phyloP scores from a whole-genome alignment of 2,797 vertebrate species.

The Smutsia gigantea region DNA sequence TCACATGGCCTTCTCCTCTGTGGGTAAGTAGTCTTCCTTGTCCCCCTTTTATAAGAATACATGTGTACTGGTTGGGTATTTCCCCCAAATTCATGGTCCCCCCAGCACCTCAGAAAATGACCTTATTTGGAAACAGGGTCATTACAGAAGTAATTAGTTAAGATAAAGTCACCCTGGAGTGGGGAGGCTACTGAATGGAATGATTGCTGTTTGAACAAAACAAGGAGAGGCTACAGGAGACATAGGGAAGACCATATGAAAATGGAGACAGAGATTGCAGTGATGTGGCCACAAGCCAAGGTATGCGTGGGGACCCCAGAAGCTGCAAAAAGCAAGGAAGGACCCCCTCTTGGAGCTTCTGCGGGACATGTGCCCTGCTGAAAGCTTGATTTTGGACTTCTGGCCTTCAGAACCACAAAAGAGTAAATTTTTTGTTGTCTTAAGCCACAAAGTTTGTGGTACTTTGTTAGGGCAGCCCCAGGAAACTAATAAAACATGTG shows the following conservation, averaged over 20 bases:
- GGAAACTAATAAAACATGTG: background rate
- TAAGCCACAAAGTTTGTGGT: background rate
- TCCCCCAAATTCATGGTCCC: background rate
- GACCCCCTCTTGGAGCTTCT: background rate
- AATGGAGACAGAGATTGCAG: background rate
- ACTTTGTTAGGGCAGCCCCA: background rate
- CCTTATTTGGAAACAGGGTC: background rate
- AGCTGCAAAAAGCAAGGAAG: background rate
- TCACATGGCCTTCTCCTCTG: background rate
- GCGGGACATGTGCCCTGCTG: background rate
- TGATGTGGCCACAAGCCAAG: background rate
- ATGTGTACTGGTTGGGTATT: background rate
- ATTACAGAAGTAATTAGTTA: background rate
- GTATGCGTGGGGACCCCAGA: background rate
- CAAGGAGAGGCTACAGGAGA: background rate
- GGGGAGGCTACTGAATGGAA: background rate
- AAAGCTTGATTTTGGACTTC: background rate
- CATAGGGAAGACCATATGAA: background rate
- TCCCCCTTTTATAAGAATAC: background rate
- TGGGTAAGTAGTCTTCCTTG: background rate
- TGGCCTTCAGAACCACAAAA: background rate
- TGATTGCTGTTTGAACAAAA: background rate
- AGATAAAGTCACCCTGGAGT: background rate
- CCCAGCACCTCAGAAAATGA: background rate
- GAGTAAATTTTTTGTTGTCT: background rate